These are phyloP conservation scores for Onychostruthus taczanowskii DNA, from an alignment of 2,113 vertebrate genomes.

Conservation along the genomic window DNA sequence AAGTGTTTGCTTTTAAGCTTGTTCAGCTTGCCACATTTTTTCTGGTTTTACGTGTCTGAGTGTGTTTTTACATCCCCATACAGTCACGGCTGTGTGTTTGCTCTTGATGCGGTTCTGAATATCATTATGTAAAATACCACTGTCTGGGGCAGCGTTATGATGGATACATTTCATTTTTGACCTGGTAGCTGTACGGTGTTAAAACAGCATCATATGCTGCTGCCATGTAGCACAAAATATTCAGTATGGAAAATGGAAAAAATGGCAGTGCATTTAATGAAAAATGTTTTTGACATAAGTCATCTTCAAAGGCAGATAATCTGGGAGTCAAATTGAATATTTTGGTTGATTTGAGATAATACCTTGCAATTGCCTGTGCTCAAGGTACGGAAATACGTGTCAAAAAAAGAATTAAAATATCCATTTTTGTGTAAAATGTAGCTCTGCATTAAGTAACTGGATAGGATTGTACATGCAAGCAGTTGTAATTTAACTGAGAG, in stretches of 20 bases:
- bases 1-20: constrained; percentile 59
- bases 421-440: constrained; percentile 23
- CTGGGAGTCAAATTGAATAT: constrained; percentile 33
- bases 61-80: neutral
- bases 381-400: neutral
- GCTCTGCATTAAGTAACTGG: constrained; percentile 16
- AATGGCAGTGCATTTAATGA: constrained; percentile 3
- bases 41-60: neutral
- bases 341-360: constrained; percentile 21
- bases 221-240: neutral
- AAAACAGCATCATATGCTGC: neutral
- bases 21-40: constrained; percentile 42
- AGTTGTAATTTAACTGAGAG: neutral
- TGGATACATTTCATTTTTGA: constrained; percentile 57
- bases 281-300: constrained; percentile 8
- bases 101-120: neutral
- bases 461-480: neutral
- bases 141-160: constrained; percentile 10
- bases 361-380: constrained; percentile 39
- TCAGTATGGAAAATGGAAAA: constrained; percentile 16
- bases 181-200: neutral
- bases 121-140: constrained; percentile 40
- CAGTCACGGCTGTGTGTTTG: neutral
- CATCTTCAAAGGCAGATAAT: constrained; percentile 13
- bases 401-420: constrained; percentile 28